Base-by-base conservation (phyloP, 1,140 invertebrate genomes). In the Drosophila arawakana region DNA sequence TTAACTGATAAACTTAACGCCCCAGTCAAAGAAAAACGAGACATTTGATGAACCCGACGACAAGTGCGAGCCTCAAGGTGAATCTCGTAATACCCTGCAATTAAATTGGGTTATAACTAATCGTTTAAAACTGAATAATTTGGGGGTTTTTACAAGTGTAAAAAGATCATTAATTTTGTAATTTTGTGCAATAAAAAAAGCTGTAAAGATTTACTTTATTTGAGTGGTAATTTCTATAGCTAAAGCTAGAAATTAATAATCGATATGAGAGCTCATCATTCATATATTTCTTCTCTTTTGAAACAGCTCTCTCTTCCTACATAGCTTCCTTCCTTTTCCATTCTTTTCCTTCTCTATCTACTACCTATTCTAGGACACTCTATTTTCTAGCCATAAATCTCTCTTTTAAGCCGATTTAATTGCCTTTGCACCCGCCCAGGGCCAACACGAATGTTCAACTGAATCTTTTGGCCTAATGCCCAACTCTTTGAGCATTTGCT, bases 1-100 rank as follows among this genome's bases (percentile, higher is more conserved):
- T 86, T 80, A 77, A 82, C 83, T 88, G 82, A 86, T 88, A 86
- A 86, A 81, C 59, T 81, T 81, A 76, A 83, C 83, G 83, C 72
- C 73, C 50, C n/a, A 44, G 54, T 8, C 7, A 30, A 34, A 44
- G 61, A 41, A 66, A 50, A 41, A 67, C 44, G 43, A 55, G 35
- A 59, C 47, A 73, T 73, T 67, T 73, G 63, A 73, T 73, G 61
- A 65, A 46, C 60, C 67, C 49, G 62, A 58, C 62, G 52, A 66
- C 61, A 66, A 72, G 69, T 66, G 37, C 62, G n/a, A 25, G 21
- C 41, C 21, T 34, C 63, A 73, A 68, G 70, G 63, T 73, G 55
- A 73, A 54, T 21, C 34, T 46, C 5, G 7, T 9, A 43, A 60
- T 50, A n/a, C 61, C 18, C 46, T 37, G 15, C 25, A 18, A 25